Evolutionary conservation across 1,140 invertebrate genomes (phyloP).

Genomic region (Drosophila ananassae): DNA sequence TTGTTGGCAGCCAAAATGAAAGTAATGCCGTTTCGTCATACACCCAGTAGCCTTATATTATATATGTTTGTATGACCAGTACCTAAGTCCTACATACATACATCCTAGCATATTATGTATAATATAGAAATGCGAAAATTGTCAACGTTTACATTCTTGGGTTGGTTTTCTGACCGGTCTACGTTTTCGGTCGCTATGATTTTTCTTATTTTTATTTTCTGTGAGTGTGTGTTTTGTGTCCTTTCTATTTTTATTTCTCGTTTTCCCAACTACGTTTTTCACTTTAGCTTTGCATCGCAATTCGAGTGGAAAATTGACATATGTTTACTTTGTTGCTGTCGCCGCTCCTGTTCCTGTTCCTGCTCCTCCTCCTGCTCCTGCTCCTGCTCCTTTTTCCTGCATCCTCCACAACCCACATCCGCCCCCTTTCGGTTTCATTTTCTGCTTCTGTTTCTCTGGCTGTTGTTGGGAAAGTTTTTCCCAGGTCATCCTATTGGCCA

Average conservation of each 20-base stretch:
- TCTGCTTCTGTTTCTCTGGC: slow-evolving; percentile 20
- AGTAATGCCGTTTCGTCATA: slow-evolving; percentile 51
- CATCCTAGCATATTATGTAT: slow-evolving; percentile 43
- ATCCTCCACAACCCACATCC: background rate
- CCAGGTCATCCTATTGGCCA: slow-evolving; percentile 20
- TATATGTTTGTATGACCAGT: slow-evolving; percentile 15
- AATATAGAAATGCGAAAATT: slow-evolving; percentile 58
- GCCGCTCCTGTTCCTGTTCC: slow-evolving; percentile 25
- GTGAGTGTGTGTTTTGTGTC: slow-evolving; percentile 10
- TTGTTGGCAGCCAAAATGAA: slow-evolving; percentile 76
- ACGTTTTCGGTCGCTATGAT: slow-evolving; percentile 34
- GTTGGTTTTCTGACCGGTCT: slow-evolving; percentile 46
- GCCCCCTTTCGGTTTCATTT: background rate
- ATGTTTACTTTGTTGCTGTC: slow-evolving; percentile 75
- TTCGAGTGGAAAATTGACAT: slow-evolving; percentile 82
- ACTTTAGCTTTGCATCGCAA: slow-evolving; percentile 79
- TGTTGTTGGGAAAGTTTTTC: slow-evolving; percentile 49
- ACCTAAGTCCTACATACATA: slow-evolving; percentile 10
- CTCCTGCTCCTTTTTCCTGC: background rate
- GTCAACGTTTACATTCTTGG: slow-evolving; percentile 71
- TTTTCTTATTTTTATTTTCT: slow-evolving; percentile 1
- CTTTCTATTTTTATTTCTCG: slow-evolving; percentile 53
- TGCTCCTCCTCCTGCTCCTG: slow-evolving; percentile 15
- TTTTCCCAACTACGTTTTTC: slow-evolving; percentile 73
- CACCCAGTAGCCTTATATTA: slow-evolving; percentile 15